A percentile compares a stretch with the other conserved stretches of the same genome.
phyloP scores from a whole-genome alignment of 1,140 invertebrate species.

The Anthonomus grandis region DNA sequence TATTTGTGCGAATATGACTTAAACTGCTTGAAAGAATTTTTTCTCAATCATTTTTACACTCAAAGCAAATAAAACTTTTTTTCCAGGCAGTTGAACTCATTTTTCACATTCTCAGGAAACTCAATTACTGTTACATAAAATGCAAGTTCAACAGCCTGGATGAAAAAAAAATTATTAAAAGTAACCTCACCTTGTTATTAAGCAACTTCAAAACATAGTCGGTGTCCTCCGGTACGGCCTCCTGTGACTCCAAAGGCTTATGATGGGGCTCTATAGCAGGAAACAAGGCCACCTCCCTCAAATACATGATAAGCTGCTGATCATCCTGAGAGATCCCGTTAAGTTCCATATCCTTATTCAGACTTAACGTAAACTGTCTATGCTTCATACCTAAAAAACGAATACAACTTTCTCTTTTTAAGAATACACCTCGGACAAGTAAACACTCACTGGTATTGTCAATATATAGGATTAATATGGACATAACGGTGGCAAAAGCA shows the following conservation, averaged over 20 bases:
- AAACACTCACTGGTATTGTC: constrained; percentile 59
- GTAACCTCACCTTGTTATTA: constrained; percentile 47
- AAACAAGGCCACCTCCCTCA: constrained; percentile 61
- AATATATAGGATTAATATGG: constrained; percentile 63
- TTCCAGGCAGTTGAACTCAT: too few relatives aligned
- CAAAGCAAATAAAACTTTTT: too few relatives aligned
- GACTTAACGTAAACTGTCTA: constrained; percentile 66
- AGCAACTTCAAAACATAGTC: constrained; percentile 46
- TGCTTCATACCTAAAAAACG: constrained; percentile 56
- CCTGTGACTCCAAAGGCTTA: constrained; percentile 36
- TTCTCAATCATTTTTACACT: too few relatives aligned
- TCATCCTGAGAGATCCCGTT: constrained; percentile 68
- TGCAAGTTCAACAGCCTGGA: too few relatives aligned
- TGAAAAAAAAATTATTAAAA: constrained; percentile 4
- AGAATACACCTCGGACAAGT: too few relatives aligned
- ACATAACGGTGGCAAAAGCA: constrained; percentile 65
- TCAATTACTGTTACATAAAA: constrained; percentile 5
- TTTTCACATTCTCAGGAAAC: neutral
- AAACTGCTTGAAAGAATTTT: too few relatives aligned
- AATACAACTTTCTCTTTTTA: too few relatives aligned
- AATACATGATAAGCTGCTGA: constrained; percentile 66
- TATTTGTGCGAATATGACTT: too few relatives aligned
- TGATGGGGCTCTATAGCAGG: constrained; percentile 48
- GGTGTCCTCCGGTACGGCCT: constrained; percentile 38
- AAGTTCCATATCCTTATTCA: constrained; percentile 72